Base-by-base conservation (phyloP, 2,113 vertebrate genomes). In the Oncorhynchus mykiss region DNA sequence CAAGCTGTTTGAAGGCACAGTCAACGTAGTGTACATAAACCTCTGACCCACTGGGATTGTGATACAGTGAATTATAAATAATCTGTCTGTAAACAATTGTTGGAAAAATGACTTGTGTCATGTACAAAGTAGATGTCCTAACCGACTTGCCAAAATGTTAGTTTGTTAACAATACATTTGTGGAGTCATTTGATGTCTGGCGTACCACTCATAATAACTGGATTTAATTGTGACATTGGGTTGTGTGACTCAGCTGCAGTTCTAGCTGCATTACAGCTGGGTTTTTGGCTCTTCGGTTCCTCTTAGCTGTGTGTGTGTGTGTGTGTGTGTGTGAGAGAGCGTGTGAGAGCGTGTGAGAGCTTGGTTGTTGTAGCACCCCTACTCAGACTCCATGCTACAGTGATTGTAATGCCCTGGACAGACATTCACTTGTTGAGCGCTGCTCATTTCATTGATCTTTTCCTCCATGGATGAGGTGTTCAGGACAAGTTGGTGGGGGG, bases 381-480 rank as follows among this genome's bases (percentile, higher is more conserved):
- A 20, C n/a, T 20, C n/a, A 22, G 39, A 22, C 71, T 73, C 57
- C 74, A 82, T 62, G 67, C 83, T 18, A 70, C 82, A 73, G 57
- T 78, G 84, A 86, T 71, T 2, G 75, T 81, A 29, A 29, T 29
- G 75, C 73, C 4, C 76, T 82, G 76, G 72, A 7, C 39, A 39
- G 34, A 39, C 7, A 39, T 39, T 71, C 72, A 4, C 76, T 69
- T 62, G 48, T 29, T 24, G 72, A 62, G 78, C 82, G 60, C 62
- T 49, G 51, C 67, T 82, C 67, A 69, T 57, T 77, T 72, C 76
- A 25, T 75, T 62, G 75, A 80, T 80, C 72, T 81, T 75, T 66
- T 77, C 39, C 39, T 45, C 76, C 75, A 66, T 16, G 76, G 85
- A 71, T 83, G 82, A 80, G 22, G 71, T 75, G 72, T 76, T 71